phyloP scores from a whole-genome alignment of 1,140 invertebrate genomes.

The Neoseiulus cucumeris region DNA sequence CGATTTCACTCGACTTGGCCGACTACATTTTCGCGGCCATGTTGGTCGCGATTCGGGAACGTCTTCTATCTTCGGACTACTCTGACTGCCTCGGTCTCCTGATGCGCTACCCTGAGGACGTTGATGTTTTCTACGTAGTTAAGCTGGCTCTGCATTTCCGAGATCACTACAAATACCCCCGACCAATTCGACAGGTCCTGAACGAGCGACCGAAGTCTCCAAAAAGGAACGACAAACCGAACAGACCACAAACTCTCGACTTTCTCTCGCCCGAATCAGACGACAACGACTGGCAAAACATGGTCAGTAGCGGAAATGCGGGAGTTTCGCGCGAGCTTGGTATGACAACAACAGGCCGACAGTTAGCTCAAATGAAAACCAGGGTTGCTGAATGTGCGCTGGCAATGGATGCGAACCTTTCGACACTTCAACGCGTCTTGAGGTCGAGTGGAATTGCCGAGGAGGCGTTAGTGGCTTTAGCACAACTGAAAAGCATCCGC shows the following conservation, averaged over 20 bases:
- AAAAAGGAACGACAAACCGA: background rate
- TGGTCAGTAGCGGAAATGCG: background rate
- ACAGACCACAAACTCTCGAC: background rate
- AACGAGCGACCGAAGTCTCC: background rate
- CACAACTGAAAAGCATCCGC: background rate
- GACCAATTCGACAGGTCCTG: slow-evolving; percentile 20
- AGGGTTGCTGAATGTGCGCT: background rate
- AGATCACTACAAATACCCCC: slow-evolving; percentile 25
- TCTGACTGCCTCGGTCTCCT: slow-evolving; percentile 38
- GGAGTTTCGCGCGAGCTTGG: background rate
- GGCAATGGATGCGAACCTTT: background rate
- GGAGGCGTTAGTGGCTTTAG: background rate
- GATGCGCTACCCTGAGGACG: slow-evolving; percentile 43
- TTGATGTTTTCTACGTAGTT: slow-evolving; percentile 41
- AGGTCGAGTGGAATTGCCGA: background rate
- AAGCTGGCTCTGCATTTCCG: slow-evolving; percentile 40
- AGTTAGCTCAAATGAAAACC: background rate
- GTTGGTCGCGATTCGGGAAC: slow-evolving; percentile 44
- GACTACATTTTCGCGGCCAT: slow-evolving; percentile 55
- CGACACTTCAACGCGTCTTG: background rate
- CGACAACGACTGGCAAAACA: background rate
- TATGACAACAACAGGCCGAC: background rate
- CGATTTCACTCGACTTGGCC: slow-evolving; percentile 43
- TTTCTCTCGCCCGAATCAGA: background rate
- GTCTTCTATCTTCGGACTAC: slow-evolving; percentile 40